Base-by-base conservation (phyloP, 2,113 vertebrate species). In the Ochotona curzoniae region DNA sequence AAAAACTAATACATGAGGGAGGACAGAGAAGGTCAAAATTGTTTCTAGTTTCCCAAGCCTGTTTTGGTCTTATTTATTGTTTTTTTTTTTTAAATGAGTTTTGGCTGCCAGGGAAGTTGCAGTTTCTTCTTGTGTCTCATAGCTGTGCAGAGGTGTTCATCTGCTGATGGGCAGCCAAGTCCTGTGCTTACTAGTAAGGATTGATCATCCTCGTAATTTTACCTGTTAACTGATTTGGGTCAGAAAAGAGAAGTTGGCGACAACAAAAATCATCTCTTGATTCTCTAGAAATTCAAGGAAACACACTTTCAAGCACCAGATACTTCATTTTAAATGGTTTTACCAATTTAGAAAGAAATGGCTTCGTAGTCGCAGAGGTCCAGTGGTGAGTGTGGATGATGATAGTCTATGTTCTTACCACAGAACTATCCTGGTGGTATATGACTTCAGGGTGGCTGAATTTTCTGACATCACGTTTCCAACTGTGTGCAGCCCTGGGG, bases 201-300 rank as follows among this genome's bases (percentile, higher is more conserved):
- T 66, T 38, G 25, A n/a, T 15, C 28, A 86, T 76, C 26, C 35
- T 69, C 80, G 78, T 61, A 15, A 57, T 69, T 83, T 92, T 90
- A 38, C 54, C 66, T n/a, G 25, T 84, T 84, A 47, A 87, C 49
- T 26, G 76, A 87, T 87, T 75, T 61, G 23, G 84, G 64, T 28
- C 60, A 17, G 47, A 63, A 67, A 74, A 89, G 63, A 90, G 85
- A 90, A 80, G 80, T 21, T 49, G 32, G 44, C 38, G 30, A 92
- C 67, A 28, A 32, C 78, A 80, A 67, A 95, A 95, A 78, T 64
- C 91, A 60, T 17, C 35, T 32, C 44, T 76, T 2, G 0, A 26
- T 57, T 89, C 91, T 84, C 69, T 17, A 49, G 84, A 89, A 76
- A 85, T 51, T 83, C 63, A 85, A 74, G 73, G 73, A 93, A 93